A percentile compares a stretch with the other conserved stretches of the same genome.
Conservation (phyloP, 2,797 vertebrate species). For the Harpagifer antarcticus region DNA sequence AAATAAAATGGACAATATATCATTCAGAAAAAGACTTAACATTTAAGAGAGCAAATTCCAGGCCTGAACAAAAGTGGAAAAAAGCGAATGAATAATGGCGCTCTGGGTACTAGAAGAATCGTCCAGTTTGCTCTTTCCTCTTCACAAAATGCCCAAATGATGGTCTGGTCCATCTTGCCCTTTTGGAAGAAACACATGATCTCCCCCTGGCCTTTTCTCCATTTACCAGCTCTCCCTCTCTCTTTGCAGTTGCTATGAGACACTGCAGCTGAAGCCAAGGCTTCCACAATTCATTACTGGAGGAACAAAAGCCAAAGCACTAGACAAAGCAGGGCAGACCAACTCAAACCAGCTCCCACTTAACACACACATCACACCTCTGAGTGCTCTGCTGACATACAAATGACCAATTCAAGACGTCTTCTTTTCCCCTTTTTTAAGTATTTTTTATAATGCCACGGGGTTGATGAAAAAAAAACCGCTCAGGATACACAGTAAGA, state of each 20-base stretch:
- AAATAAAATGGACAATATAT: not conserved
- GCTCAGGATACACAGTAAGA: conserved; percentile 36
- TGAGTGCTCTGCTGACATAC: conserved; percentile 74
- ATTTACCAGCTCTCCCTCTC: conserved; percentile 69
- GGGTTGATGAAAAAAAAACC: conserved; percentile 40
- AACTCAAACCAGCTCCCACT: conserved; percentile 81
- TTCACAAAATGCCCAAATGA: conserved; percentile 39
- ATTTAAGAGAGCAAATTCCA: not conserved
- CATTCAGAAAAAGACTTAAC: not conserved
- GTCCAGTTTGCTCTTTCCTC: conserved; percentile 30
- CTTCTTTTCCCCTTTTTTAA: conserved; percentile 45
- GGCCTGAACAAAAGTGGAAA: conserved; percentile 1
- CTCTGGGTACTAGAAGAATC: not conserved
- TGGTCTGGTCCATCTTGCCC: conserved; percentile 58
- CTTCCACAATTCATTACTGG: conserved; percentile 84
- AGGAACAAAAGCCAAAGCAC: conserved; percentile 82
- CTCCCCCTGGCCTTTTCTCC: conserved; percentile 67
- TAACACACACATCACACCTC: conserved; percentile 84
- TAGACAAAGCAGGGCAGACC: conserved; percentile 81
- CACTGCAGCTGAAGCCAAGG: conserved; percentile 81
- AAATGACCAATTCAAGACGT: conserved; percentile 74
- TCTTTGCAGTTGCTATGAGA: conserved; percentile 85
- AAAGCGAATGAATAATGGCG: conserved; percentile 13
- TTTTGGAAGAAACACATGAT: conserved; percentile 70
- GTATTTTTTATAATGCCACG: conserved; percentile 42